Conservation (phyloP, 2,888 invertebrate species). For the Eledona agricola region DNA sequence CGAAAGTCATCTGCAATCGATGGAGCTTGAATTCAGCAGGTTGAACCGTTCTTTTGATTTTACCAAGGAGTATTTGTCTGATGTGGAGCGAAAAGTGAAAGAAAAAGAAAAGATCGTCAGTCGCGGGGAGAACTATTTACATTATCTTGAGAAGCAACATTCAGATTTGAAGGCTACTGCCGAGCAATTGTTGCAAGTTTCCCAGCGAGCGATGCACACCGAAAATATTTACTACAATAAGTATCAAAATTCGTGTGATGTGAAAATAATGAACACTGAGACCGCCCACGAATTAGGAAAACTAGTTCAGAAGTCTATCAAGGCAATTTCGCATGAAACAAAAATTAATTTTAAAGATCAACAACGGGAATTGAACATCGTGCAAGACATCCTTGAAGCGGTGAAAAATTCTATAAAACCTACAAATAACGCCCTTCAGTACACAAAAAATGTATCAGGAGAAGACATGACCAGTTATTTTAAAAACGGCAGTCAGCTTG, state of each 20-base stretch:
- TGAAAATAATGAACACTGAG: not conserved
- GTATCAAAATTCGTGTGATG: constrained; percentile 1
- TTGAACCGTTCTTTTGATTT: not conserved
- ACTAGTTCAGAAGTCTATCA: no score
- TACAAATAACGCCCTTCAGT: no score
- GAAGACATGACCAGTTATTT: no score
- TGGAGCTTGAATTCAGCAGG: not conserved
- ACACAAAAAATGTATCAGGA: no score
- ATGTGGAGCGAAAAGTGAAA: not conserved
- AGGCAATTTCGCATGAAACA: no score
- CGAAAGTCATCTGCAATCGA: not conserved
- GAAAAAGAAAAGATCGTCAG: not conserved
- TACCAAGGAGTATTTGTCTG: constrained; percentile 1
- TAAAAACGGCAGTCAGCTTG: no score
- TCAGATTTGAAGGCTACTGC: not conserved
- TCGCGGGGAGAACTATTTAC: not conserved
- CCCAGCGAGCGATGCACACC: not conserved
- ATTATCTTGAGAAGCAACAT: not conserved
- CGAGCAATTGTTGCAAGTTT: not conserved
- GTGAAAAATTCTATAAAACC: no score
- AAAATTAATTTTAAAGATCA: no score
- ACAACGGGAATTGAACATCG: no score
- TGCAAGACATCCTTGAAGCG: no score
- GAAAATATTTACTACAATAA: constrained; percentile 6
- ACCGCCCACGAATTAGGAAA: no score